Conservation (phyloP, 2,888 invertebrate species). For the Psylliodes chrysocephalus region DNA sequence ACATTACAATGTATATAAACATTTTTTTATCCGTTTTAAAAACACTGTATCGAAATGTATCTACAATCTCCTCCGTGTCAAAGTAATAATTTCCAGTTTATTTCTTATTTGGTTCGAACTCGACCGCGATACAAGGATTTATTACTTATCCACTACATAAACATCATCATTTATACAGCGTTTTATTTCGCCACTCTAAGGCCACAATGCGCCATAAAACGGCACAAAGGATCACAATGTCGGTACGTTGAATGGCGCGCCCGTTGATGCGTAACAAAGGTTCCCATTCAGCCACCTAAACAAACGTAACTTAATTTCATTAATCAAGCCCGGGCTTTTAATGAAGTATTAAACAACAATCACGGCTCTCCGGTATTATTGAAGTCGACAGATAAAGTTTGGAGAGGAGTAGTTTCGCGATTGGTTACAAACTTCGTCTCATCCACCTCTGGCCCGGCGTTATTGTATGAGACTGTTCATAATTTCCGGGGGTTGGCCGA, state of each 20-base stretch:
- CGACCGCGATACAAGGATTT: neutral
- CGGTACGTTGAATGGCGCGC: neutral
- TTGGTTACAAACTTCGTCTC: slow-evolving; percentile 38
- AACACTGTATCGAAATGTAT: too few species aligned
- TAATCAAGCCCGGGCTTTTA: slow-evolving; percentile 41
- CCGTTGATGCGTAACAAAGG: slow-evolving; percentile 19
- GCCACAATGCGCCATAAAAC: slow-evolving; percentile 5
- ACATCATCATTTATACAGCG: too few species aligned
- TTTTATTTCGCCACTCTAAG: too few species aligned
- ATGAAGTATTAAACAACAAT: slow-evolving; percentile 44
- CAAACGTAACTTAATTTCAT: slow-evolving; percentile 25
- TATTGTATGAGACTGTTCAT: slow-evolving; percentile 53
- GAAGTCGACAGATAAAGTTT: slow-evolving; percentile 41
- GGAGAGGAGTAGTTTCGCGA: slow-evolving; percentile 9
- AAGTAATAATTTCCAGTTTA: too few species aligned
- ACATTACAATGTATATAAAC: too few species aligned
- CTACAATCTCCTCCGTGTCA: too few species aligned
- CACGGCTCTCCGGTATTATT: slow-evolving; percentile 35
- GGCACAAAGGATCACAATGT: slow-evolving; percentile 11
- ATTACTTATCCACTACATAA: neutral
- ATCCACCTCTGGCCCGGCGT: slow-evolving; percentile 39
- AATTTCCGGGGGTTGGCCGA: slow-evolving; percentile 53
- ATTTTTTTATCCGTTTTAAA: too few species aligned
- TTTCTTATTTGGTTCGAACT: neutral
- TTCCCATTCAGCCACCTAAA: slow-evolving; percentile 20